A percentile compares a stretch with the other conserved stretches of the same genome.
Conservation (phyloP, 2,888 invertebrate species). For the Lathronympha strigana region DNA sequence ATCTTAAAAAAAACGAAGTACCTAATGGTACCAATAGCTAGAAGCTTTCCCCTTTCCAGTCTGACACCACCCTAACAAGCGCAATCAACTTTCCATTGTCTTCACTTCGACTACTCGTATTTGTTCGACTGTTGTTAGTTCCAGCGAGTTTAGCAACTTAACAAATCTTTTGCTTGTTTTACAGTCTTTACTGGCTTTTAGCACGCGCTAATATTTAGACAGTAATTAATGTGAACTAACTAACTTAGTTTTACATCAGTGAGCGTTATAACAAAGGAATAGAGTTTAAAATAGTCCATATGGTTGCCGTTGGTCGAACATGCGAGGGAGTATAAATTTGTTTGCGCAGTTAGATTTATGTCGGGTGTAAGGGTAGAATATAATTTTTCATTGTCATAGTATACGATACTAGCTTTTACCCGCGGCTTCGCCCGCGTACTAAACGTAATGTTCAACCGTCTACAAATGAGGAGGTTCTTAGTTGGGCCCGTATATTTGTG, state of each 20-base stretch:
- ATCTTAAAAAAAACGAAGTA: too few species aligned
- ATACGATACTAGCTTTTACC: too few species aligned
- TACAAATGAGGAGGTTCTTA: too few species aligned
- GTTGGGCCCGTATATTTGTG: too few species aligned
- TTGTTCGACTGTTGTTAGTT: slow-evolving; percentile 17
- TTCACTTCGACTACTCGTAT: slow-evolving; percentile 14
- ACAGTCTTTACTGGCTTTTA: slow-evolving; percentile 21
- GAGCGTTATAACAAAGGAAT: neutral
- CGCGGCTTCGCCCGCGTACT: too few species aligned
- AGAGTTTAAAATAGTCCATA: neutral
- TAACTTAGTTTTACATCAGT: neutral
- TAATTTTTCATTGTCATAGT: slow-evolving; percentile 1
- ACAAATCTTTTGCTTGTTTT: slow-evolving; percentile 9
- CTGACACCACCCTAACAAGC: neutral
- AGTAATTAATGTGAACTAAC: slow-evolving; percentile 18
- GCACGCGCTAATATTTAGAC: slow-evolving; percentile 26
- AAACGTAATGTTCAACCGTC: too few species aligned
- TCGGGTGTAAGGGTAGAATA: neutral
- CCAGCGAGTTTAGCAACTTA: slow-evolving; percentile 22
- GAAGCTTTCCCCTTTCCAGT: neutral
- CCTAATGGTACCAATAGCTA: too few species aligned
- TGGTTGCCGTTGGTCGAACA: neutral
- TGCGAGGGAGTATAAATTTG: slow-evolving; percentile 19
- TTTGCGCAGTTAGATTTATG: slow-evolving; percentile 8
- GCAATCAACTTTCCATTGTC: slow-evolving; percentile 22